Conservation (phyloP, 2,888 invertebrate genomes). For the Heliconius sara region DNA sequence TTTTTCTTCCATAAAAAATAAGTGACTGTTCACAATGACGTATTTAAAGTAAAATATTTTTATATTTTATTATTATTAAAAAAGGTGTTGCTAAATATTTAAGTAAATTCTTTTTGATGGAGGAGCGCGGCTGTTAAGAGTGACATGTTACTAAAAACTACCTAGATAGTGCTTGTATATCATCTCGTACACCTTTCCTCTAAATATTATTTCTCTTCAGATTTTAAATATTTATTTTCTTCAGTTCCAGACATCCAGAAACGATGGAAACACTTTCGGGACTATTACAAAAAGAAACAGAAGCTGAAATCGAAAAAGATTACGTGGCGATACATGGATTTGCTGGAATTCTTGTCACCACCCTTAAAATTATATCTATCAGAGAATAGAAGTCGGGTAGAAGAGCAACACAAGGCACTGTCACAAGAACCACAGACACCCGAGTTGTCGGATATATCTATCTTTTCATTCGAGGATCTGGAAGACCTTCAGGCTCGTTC, state of each 20-base stretch:
- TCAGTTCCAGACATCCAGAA: constrained; percentile 19
- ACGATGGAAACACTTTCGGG: constrained; percentile 29
- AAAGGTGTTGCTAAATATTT: no score
- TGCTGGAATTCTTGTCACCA: neutral
- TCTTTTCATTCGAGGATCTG: neutral
- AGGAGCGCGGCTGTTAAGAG: no score
- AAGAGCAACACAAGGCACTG: neutral
- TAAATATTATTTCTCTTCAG: no score
- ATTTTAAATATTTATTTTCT: neutral
- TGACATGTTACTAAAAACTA: no score
- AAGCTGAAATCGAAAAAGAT: neutral
- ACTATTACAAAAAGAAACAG: constrained; percentile 27
- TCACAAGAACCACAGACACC: neutral
- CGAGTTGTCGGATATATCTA: neutral
- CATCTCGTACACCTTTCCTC: no score
- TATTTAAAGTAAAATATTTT: no score
- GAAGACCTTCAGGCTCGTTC: neutral
- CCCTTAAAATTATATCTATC: neutral
- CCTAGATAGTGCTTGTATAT: no score
- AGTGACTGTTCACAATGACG: no score
- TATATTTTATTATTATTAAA: no score
- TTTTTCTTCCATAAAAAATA: no score
- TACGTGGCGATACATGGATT: neutral
- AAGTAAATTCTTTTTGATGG: no score
- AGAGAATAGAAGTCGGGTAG: neutral